Evolutionary conservation across 2,113 vertebrate genomes (phyloP), one percentile per base, ranked within the genome.

Genomic region (Sorex araneus): DNA sequence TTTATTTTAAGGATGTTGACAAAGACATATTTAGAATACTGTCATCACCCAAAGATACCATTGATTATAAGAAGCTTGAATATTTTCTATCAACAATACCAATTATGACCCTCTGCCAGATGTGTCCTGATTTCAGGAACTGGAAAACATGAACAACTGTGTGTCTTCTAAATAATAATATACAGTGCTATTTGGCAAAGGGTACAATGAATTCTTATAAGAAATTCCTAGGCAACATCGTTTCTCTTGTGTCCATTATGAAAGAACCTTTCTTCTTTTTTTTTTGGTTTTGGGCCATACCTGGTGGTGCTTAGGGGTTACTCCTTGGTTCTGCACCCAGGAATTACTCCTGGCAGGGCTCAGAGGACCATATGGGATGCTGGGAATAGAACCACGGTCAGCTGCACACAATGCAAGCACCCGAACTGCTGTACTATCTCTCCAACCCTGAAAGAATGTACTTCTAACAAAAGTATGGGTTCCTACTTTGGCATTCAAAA

Each of bases 401-500:
- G 50, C 50, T 54, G 50, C 16, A 18, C 11, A 54, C 50, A 54
- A 54, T 4, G 40, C 40, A 40, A 40, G 50, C 50, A 54, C 9
- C 16, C 50, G 4, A 54, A 11, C 50, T 18, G 16, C 50, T 54
- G 16, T 54, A 15, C 16, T 11, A 54, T 11, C 50, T 54, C 50
- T 54, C 45, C n/a, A 79, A 50, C 8, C 40, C 40, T 7, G 40
- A 40, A 40, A 40, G 7, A 40, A 40, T 4, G 40, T 40, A 40
- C 40, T 40, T 40, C 40, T 19, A 89, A 74, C 69, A 87, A 86
- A 91, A 70, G n/a, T 47, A 71, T 47, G 34, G 7, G 74, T 90
- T 94, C 32, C 76, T 40, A 84, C 86, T 93, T 54, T 95, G 40
- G n/a, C 82, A 66, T 85, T 93, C 89, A 88, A 81, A 94, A 85